Conservation (phyloP, 2,888 invertebrate genomes). For the Lymantria monacha region DNA sequence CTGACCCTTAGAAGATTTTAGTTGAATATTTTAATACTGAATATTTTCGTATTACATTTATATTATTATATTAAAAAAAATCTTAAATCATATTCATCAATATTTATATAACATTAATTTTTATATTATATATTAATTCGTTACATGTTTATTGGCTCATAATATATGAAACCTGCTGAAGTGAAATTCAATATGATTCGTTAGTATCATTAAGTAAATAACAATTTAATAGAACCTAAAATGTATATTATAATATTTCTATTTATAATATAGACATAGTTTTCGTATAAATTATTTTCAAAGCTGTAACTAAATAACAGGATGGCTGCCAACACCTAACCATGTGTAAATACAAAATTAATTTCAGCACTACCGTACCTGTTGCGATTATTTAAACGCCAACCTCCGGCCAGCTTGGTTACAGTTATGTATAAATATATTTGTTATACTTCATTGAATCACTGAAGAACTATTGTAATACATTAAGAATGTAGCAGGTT, state of each 20-base stretch:
- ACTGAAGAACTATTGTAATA: background rate
- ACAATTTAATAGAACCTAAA: too few species aligned
- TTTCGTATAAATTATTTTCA: too few species aligned
- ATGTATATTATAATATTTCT: too few species aligned
- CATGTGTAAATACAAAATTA: slow-evolving; percentile 36
- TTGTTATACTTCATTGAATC: background rate
- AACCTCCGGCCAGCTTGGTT: slow-evolving; percentile 7
- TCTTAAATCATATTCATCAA: too few species aligned
- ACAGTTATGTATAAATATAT: background rate
- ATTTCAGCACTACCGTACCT: slow-evolving; percentile 36
- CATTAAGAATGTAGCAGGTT: too few species aligned
- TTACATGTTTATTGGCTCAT: too few species aligned
- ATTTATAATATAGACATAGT: too few species aligned
- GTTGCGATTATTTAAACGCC: slow-evolving; percentile 34
- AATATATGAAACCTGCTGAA: too few species aligned
- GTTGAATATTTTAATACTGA: background rate
- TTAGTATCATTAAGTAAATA: too few species aligned
- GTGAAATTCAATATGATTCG: too few species aligned
- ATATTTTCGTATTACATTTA: background rate
- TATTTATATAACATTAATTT: too few species aligned
- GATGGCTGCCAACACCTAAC: slow-evolving; percentile 25
- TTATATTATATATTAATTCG: too few species aligned
- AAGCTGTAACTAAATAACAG: slow-evolving; percentile 30
- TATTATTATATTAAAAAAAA: background rate
- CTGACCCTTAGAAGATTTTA: slow-evolving; percentile 18